Percentiles rank a stretch among this genome's conserved stretches.
These are phyloP conservation scores for Barbus barbus DNA, from an alignment of 2,113 vertebrate species.

Conservation along the genomic window DNA sequence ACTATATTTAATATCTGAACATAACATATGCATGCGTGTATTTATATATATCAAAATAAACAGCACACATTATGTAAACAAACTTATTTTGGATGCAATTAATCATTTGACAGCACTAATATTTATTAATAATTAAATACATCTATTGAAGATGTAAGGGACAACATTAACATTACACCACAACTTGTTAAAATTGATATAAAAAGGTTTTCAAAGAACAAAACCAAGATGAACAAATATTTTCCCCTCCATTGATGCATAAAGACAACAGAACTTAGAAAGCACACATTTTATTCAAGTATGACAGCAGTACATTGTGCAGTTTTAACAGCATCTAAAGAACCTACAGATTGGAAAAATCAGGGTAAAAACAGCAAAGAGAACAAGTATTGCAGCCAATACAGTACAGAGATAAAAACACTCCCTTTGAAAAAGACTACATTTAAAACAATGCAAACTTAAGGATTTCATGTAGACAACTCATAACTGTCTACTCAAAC, in stretches of 20 bases:
- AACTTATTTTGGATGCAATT: no score
- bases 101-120: no score
- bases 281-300: neutral
- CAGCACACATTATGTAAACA: no score
- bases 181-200: neutral
- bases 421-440: constrained; percentile 47
- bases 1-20: no score
- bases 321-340: neutral
- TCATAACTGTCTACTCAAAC: constrained; percentile 22
- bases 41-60: no score
- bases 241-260: neutral
- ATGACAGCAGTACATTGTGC: neutral
- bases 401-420: constrained; percentile 34
- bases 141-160: no score
- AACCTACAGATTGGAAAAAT: neutral
- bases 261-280: neutral
- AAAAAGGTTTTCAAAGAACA: neutral
- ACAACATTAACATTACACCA: no score
- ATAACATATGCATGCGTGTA: no score
- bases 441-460: constrained; percentile 78
- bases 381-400: constrained; percentile 7
- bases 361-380: neutral
- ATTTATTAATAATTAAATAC: no score
- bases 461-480: constrained; percentile 32
- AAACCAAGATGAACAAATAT: neutral